A percentile compares a stretch with the other conserved stretches of the same genome.
phyloP scores from a whole-genome alignment of 2,113 vertebrate species.

The Heterochromis multidens region DNA sequence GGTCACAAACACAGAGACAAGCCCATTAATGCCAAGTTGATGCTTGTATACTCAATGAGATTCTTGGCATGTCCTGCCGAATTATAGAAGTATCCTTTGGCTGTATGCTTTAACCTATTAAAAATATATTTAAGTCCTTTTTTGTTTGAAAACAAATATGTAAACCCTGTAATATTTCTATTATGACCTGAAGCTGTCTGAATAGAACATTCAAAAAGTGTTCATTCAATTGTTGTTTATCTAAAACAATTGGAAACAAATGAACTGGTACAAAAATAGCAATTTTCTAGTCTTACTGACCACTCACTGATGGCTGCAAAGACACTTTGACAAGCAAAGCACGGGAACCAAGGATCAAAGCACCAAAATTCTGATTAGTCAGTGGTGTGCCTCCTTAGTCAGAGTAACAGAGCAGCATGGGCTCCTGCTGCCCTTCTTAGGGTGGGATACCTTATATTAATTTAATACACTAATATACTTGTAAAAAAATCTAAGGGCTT shows the following conservation, averaged over 20 bases:
- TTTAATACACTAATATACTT: neutral
- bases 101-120: neutral
- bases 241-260: neutral
- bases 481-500: neutral
- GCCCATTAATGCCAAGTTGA: constrained; percentile 40
- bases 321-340: no score
- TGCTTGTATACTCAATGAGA: neutral
- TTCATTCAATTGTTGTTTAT: neutral
- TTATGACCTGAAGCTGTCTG: neutral
- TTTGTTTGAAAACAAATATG: neutral
- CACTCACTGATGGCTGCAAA: neutral
- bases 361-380: no score
- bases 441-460: no score
- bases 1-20: constrained; percentile 3
- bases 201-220: neutral
- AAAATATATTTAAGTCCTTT: neutral
- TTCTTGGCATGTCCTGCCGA: neutral
- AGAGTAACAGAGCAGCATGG: neutral
- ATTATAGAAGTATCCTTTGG: neutral
- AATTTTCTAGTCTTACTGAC: neutral
- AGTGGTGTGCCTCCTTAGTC: no score
- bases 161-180: neutral
- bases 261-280: neutral
- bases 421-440: no score
- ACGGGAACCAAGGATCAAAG: no score